Evolutionary conservation across 2,113 vertebrate species (phyloP), one percentile per base, ranked within the genome.

Genomic region (Oceanites oceanicus): DNA sequence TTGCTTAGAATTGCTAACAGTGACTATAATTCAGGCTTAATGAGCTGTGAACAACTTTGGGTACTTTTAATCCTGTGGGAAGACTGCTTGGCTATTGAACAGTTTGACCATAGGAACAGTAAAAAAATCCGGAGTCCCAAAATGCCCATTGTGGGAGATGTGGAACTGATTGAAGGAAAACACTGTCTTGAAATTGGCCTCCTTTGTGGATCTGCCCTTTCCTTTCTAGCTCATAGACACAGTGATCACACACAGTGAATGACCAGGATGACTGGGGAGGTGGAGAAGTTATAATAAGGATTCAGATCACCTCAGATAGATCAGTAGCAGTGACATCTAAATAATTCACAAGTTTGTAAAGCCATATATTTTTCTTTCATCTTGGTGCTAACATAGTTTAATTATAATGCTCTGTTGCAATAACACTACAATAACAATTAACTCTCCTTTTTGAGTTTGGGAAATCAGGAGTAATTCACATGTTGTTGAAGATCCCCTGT

Each of bases 231-330:
- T 88, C 4, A 21, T 6, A 40, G 58, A 15, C 52, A 14, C 7
- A 26, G 42, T 0, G 2, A n/a, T 58, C 1, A 1, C 42, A 67
- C 1, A 1, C 44, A 65, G 34, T 30, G 8, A 82, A 92, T 20
- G 11, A 21, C 14, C 59, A 44, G 4, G 18, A 50, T 40, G 30
- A 32, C 7, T 36, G 34, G 7, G 52, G 17, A 72, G 15, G 6
- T 40, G 23, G 18, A 4, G 25, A 71, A 86, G 27, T 44, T 55
- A 9, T 12, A 38, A 18, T 16, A n/a, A 53, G 6, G 15, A 55
- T 78, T 66, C 9, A 23, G 45, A 40, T 62, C 25, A 77, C 15
- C 19, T 81, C 27, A 66, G 3, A 13, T 1, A 10, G 26, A 61
- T 76, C 23, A 59, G 27, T 13, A 56, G 14, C 26, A 90, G 40